phyloP scores from a whole-genome alignment of 2,888 invertebrate genomes.

The Phalera bucephala region DNA sequence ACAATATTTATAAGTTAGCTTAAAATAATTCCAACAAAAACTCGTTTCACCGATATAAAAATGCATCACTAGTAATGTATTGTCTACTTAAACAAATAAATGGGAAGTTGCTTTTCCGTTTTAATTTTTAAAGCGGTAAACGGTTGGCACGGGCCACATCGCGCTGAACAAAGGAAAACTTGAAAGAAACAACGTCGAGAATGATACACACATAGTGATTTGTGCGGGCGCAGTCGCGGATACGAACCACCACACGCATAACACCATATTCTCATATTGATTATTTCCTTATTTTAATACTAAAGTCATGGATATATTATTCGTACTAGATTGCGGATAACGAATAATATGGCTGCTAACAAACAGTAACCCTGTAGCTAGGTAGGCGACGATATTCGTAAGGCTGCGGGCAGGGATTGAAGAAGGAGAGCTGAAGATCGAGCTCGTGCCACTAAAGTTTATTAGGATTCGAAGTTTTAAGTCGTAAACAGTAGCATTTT shows the following conservation, averaged over 20 bases:
- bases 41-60: conserved; percentile 1
- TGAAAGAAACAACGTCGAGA: conserved; percentile 5
- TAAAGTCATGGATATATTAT: too few relatives aligned
- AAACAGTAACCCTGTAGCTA: too few relatives aligned
- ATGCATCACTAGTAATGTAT: neutral
- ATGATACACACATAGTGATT: conserved; percentile 23
- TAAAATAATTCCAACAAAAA: conserved; percentile 2
- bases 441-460: too few relatives aligned
- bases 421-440: too few relatives aligned
- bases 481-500: too few relatives aligned
- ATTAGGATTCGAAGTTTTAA: too few relatives aligned
- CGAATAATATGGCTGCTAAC: too few relatives aligned
- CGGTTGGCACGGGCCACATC: conserved; percentile 5
- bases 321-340: too few relatives aligned
- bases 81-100: conserved; percentile 12
- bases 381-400: too few relatives aligned
- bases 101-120: conserved; percentile 7
- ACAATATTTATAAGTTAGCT: too few relatives aligned
- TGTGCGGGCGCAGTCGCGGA: conserved; percentile 7
- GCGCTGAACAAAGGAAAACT: conserved; percentile 15
- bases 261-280: conserved; percentile 29
- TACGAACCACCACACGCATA: conserved; percentile 17
- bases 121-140: conserved; percentile 12
- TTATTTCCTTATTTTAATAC: conserved; percentile 30
- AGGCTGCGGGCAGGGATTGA: too few relatives aligned